A percentile compares a stretch with the other conserved stretches of the same genome.
Evolutionary conservation across 2,113 vertebrate genomes (phyloP).

Genomic region (Egretta garzetta): DNA sequence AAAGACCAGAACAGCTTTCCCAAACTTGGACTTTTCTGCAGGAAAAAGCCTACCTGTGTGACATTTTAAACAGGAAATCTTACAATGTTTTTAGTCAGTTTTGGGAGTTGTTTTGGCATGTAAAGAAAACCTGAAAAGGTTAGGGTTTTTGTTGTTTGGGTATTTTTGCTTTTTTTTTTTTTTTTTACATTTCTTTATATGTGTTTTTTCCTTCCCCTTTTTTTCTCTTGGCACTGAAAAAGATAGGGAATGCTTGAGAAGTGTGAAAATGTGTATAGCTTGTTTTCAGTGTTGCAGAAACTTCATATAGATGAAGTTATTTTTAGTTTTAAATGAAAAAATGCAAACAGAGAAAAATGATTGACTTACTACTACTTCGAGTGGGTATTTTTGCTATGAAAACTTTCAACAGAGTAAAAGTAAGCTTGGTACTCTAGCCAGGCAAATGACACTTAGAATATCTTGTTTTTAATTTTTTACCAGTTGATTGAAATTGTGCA

Average conservation of each 20-base stretch:
- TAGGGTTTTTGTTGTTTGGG: no score
- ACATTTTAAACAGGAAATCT: background rate
- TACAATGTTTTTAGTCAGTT: background rate
- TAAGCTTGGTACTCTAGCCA: background rate
- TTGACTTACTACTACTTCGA: background rate
- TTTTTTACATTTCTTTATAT: background rate
- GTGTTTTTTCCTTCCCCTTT: background rate
- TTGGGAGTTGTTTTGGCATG: background rate
- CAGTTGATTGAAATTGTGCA: background rate
- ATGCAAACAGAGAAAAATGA: background rate
- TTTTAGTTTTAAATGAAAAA: conserved; percentile 2
- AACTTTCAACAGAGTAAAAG: background rate
- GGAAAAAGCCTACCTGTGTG: background rate
- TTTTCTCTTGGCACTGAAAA: background rate
- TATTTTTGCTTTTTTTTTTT: background rate
- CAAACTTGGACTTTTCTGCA: background rate
- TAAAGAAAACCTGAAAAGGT: background rate
- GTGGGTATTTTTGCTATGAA: background rate
- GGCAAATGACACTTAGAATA: background rate
- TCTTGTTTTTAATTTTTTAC: background rate
- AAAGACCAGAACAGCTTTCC: background rate
- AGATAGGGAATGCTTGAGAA: background rate
- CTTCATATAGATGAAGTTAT: background rate
- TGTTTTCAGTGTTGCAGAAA: background rate
- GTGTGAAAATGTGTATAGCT: background rate